phyloP scores from a whole-genome alignment of 1,140 invertebrate genomes.

The Arion vulgaris region DNA sequence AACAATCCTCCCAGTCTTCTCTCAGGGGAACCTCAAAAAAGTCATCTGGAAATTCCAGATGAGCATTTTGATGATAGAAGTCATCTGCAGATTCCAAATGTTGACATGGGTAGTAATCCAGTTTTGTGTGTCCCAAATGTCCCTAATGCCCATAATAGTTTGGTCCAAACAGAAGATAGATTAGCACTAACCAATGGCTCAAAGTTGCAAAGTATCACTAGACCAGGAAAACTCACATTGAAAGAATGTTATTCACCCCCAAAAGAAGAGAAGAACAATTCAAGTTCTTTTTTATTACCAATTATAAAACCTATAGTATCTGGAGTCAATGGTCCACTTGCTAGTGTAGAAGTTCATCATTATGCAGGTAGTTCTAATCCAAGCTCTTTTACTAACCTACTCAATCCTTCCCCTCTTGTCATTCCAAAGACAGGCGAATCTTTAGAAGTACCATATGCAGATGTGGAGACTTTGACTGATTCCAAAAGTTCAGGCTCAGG shows the following conservation, averaged over 20 bases:
- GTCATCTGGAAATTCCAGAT: slow-evolving; percentile 12
- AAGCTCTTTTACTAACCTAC: slow-evolving; percentile 23
- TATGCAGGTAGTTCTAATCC: slow-evolving; percentile 23
- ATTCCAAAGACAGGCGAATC: neutral
- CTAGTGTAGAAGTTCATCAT: slow-evolving; percentile 35
- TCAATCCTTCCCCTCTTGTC: neutral
- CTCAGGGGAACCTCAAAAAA: slow-evolving; percentile 3
- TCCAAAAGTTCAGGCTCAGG: neutral
- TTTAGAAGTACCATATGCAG: neutral
- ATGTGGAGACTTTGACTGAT: neutral
- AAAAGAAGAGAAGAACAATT: slow-evolving; percentile 10
- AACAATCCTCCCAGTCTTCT: neutral
- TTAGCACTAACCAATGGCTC: neutral
- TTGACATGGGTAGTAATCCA: slow-evolving; percentile 3
- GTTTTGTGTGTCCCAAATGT: neutral
- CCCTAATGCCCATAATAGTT: neutral
- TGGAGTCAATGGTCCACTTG: slow-evolving; percentile 30
- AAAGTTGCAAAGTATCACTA: slow-evolving; percentile 12
- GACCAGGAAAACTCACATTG: slow-evolving; percentile 24
- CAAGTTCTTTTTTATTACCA: neutral
- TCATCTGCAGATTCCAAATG: neutral
- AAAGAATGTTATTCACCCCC: slow-evolving; percentile 19
- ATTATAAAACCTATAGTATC: slow-evolving; percentile 7
- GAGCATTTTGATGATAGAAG: neutral
- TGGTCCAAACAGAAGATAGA: slow-evolving; percentile 1